These are phyloP conservation scores for Diarsia brunnea DNA, from an alignment of 2,888 invertebrate genomes.

Conservation along the genomic window DNA sequence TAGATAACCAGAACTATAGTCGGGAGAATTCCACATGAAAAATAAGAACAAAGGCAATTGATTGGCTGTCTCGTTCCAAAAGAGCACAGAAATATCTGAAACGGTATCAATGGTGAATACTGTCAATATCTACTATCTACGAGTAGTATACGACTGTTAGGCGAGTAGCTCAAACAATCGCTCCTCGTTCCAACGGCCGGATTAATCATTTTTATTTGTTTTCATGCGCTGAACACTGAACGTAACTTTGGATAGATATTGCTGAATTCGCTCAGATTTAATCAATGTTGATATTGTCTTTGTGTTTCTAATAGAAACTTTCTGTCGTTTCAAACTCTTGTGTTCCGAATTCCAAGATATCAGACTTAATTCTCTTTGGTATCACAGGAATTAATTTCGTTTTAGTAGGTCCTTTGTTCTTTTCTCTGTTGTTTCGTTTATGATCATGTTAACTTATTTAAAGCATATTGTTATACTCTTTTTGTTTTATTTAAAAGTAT, in stretches of 20 bases:
- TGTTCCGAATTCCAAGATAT: constrained; percentile 23
- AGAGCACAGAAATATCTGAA: constrained; percentile 41
- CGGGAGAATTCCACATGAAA: constrained; percentile 1
- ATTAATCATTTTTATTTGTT: constrained; percentile 64
- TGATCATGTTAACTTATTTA: constrained; percentile 10
- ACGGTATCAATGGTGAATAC: constrained; percentile 49
- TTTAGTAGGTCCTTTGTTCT: constrained; percentile 16
- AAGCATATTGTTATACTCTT: not conserved
- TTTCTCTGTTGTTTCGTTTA: constrained; percentile 11
- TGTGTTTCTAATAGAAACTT: constrained; percentile 46
- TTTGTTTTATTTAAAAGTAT: not conserved
- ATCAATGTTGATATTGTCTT: constrained; percentile 55
- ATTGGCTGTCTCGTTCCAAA: constrained; percentile 24
- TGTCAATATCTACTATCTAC: constrained; percentile 30
- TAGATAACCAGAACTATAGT: constrained; percentile 7
- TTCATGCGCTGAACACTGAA: constrained; percentile 47
- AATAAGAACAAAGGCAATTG: constrained; percentile 33
- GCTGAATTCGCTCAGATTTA: constrained; percentile 54
- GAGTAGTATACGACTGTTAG: constrained; percentile 37
- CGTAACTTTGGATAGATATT: constrained; percentile 58
- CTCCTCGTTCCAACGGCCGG: constrained; percentile 39
- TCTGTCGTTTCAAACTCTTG: constrained; percentile 30
- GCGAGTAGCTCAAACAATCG: constrained; percentile 43
- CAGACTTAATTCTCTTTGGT: constrained; percentile 20
- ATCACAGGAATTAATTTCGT: constrained; percentile 22